A percentile compares a stretch with the other conserved stretches of the same genome.
Evolutionary conservation across 2,888 invertebrate genomes (phyloP).

Genomic region (Trypoxylon attenuatum): DNA sequence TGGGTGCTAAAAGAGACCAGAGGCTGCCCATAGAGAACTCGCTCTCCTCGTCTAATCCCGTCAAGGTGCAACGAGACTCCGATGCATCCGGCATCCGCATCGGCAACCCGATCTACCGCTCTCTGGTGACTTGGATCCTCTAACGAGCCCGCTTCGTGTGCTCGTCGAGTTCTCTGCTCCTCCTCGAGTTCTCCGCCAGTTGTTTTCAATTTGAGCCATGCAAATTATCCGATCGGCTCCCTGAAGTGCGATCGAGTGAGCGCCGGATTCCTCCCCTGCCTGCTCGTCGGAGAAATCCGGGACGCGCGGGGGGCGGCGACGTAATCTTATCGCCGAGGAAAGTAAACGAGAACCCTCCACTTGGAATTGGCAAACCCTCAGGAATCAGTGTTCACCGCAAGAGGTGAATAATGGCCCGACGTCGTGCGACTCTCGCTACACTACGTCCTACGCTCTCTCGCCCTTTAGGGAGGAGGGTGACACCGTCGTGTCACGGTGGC

Average conservation of each 20-base stretch:
- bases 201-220: not conserved
- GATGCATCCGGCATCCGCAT: not conserved
- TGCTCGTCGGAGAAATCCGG: not conserved
- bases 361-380: not conserved
- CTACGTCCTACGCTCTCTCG: not conserved
- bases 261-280: not conserved
- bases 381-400: not conserved
- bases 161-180: not conserved
- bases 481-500: not conserved
- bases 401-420: not conserved
- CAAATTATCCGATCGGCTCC: not conserved
- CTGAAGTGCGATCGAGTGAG: not conserved
- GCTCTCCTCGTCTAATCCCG: not conserved
- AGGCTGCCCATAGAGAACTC: no score
- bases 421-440: not conserved
- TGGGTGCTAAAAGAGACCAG: no score
- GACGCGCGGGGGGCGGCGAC: not conserved
- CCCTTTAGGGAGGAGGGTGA: no score
- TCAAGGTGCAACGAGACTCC: not conserved
- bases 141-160: not conserved
- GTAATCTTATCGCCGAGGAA: not conserved
- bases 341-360: not conserved
- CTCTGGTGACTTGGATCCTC: not conserved
- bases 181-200: not conserved
- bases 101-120: not conserved